Evolutionary conservation across 2,888 invertebrate species (phyloP), one percentile per base, ranked within the genome.

Genomic region (Eupithecia abbreviata): DNA sequence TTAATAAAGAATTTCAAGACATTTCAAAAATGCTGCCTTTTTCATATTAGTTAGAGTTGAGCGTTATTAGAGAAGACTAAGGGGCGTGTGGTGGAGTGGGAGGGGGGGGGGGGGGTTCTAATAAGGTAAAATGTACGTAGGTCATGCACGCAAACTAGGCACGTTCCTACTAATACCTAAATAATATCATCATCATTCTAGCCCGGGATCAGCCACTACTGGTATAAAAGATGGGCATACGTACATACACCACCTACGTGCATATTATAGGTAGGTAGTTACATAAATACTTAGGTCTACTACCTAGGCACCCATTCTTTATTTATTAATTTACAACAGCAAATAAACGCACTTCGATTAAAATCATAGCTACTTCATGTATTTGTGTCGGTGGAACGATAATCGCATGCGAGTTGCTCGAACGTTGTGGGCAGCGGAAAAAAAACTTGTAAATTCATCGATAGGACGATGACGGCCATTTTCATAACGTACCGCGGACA

Each of bases 401-500:
- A 80, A 80, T 83, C 80, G 83, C 82, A 84, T 82, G 82, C 84
- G 81, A 82, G 78, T 77, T 66, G 80, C 82, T 84, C 80, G 85
- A 85, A 86, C 85, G 85, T 85, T 83, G 82, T 78, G 79, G 72
- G 74, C 80, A 79, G 78, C 73, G 75, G 71, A 81, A 81, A 82
- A 82, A 82, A 82, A 79, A 79, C 75, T 71, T 79, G 78, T 76
- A 78, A 79, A 82, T 79, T 77, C 81, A 81, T 81, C 81, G 80
- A 81, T 81, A 80, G 77, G 79, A 81, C 79, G 75, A 77, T 67
- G 77, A 74, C 86, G 85, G 88, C 85, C 86, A 89, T 90, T 87
- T 87, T 88, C 84, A 85, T 83, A 86, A 82, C 85, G 84, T 85
- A 85, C 80, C 84, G 85, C 83, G 84, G 83, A 85, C 82, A 84